A percentile compares a stretch with the other conserved stretches of the same genome.
These are phyloP conservation scores for Gila orcuttii DNA, from an alignment of 2,113 vertebrate species.

Conservation along the genomic window DNA sequence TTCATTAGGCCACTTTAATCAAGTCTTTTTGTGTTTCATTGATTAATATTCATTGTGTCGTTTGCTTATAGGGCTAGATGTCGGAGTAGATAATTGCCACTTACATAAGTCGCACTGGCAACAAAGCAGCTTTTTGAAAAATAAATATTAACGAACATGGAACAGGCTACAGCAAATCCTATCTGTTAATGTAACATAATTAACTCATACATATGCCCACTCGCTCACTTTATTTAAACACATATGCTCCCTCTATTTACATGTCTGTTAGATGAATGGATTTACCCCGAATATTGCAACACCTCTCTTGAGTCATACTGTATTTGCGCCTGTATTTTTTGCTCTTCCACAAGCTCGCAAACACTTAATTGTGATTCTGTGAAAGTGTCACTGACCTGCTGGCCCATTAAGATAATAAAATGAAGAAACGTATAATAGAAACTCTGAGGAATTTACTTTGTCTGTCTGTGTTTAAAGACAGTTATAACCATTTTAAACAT, in stretches of 20 bases:
- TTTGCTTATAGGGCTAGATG: not conserved
- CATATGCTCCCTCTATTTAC: not conserved
- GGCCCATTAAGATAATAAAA: not conserved
- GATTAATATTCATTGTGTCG: constrained; percentile 7
- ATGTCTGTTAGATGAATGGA: not conserved
- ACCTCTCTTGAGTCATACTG: not conserved
- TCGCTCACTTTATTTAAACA: constrained; percentile 12
- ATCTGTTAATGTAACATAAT: not conserved
- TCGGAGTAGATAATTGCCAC: not conserved
- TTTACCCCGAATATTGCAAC: not conserved
- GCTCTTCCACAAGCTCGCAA: not conserved
- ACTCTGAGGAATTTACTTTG: not conserved
- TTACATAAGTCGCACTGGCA: not conserved
- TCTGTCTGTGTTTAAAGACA: constrained; percentile 7
- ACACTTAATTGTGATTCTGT: not conserved
- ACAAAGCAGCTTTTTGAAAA: not conserved
- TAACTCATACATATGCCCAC: not conserved
- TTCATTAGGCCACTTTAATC: not conserved
- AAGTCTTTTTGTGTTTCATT: not conserved
- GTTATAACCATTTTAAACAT: constrained; percentile 21
- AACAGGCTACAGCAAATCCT: not conserved
- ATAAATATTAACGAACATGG: not conserved
- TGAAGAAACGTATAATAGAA: not conserved
- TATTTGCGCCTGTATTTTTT: not conserved
- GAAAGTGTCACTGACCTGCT: not conserved